phyloP scores from a whole-genome alignment of 2,888 invertebrate species.

The Stenchaetothrips biformis region DNA sequence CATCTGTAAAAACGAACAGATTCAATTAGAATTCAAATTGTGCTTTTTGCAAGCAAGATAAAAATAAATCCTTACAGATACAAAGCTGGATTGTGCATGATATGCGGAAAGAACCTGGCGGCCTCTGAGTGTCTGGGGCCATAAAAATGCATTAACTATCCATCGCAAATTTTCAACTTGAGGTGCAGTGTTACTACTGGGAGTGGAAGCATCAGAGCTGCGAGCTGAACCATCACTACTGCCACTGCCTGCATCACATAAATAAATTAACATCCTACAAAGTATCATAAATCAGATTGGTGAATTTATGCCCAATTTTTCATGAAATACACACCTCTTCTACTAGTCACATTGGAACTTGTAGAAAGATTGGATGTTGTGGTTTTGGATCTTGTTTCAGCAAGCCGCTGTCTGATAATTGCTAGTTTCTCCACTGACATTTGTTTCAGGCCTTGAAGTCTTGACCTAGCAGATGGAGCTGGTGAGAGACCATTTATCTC shows the following conservation, averaged over 20 bases:
- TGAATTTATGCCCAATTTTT: not conserved
- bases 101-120: constrained; percentile 57
- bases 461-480: constrained; percentile 47
- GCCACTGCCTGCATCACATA: constrained; percentile 36
- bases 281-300: not conserved
- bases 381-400: constrained; percentile 49
- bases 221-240: constrained; percentile 40
- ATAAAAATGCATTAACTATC: constrained; percentile 50
- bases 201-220: constrained; percentile 26
- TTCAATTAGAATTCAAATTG: constrained; percentile 58
- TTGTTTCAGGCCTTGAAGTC: constrained; percentile 60
- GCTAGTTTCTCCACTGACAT: constrained; percentile 64
- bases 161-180: constrained; percentile 16
- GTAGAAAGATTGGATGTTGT: not conserved
- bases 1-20: constrained; percentile 55
- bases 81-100: constrained; percentile 52
- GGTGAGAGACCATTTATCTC: constrained; percentile 38
- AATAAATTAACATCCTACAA: not conserved
- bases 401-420: constrained; percentile 58
- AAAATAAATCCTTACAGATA: constrained; percentile 48
- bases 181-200: not conserved
- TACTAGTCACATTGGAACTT: constrained; percentile 36
- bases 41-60: not conserved
- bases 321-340: constrained; percentile 31
- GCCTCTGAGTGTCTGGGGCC: constrained; percentile 55